Evolutionary conservation across 1,140 invertebrate species (phyloP).

Genomic region (Thrips palmi): DNA sequence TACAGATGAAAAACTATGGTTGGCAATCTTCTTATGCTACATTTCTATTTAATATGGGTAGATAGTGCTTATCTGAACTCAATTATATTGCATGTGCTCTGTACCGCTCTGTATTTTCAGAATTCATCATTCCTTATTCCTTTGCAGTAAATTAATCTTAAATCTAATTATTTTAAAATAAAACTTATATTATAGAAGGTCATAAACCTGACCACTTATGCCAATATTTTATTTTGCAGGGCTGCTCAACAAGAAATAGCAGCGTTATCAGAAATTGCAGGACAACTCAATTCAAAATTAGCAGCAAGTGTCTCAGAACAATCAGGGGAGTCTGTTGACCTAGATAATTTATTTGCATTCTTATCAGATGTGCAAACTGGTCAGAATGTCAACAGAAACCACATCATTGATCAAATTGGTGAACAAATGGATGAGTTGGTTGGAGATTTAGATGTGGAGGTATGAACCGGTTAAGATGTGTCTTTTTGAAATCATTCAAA

Average conservation of each 20-base stretch:
- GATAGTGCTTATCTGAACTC: too few relatives aligned
- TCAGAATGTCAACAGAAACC: conserved; percentile 33
- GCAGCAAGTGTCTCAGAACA: conserved; percentile 27
- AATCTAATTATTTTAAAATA: background rate
- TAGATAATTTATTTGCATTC: conserved; percentile 88
- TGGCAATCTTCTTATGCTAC: too few relatives aligned
- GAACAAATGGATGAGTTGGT: conserved; percentile 66
- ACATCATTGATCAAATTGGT: conserved; percentile 68
- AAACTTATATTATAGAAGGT: conserved; percentile 2
- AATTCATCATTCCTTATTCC: background rate
- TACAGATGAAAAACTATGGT: too few relatives aligned
- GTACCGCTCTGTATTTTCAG: background rate
- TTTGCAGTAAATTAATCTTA: background rate
- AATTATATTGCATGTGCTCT: too few relatives aligned
- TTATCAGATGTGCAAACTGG: conserved; percentile 50
- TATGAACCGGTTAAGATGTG: conserved; percentile 17
- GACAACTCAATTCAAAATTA: conserved; percentile 48
- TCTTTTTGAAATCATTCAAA: conserved; percentile 4
- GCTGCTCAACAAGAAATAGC: conserved; percentile 57
- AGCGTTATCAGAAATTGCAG: conserved; percentile 52
- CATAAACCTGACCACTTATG: conserved; percentile 1
- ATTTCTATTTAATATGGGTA: too few relatives aligned
- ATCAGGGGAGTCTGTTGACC: conserved; percentile 54
- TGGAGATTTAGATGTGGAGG: conserved; percentile 53
- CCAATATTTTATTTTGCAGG: conserved; percentile 27